These are phyloP conservation scores for Anagrus nilaparvatae DNA, from an alignment of 1,140 invertebrate genomes.

Conservation along the genomic window DNA sequence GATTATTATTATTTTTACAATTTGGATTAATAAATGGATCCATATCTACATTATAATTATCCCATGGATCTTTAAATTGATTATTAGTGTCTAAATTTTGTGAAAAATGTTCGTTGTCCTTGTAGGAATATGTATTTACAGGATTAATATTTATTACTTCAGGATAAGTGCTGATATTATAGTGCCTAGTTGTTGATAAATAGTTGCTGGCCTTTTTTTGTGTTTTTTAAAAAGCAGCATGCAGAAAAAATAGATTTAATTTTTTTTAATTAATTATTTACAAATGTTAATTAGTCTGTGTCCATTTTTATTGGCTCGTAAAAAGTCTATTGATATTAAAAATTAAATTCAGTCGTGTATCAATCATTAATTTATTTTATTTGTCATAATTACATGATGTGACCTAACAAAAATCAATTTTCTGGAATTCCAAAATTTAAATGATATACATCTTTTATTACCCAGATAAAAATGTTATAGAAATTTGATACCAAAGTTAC, in stretches of 20 bases:
- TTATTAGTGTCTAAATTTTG: conserved; percentile 25
- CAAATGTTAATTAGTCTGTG: conserved; percentile 25
- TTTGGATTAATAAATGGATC: conserved; percentile 14
- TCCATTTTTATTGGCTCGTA: too few species aligned
- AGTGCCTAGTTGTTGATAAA: conserved; percentile 39
- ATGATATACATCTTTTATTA: too few species aligned
- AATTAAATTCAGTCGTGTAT: too few species aligned
- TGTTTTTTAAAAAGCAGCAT: conserved; percentile 40
- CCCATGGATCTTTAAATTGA: conserved; percentile 51
- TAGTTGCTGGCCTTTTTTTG: conserved; percentile 37
- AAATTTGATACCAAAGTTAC: too few species aligned
- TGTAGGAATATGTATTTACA: not conserved
- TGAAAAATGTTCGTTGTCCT: not conserved
- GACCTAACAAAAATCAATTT: too few species aligned
- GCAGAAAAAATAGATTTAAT: conserved; percentile 36
- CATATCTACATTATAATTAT: conserved; percentile 32
- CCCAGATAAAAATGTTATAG: too few species aligned
- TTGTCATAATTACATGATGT: too few species aligned
- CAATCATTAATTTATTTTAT: too few species aligned
- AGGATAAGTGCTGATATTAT: conserved; percentile 21
- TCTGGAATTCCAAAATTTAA: too few species aligned
- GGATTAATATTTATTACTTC: not conserved
- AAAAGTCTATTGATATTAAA: too few species aligned
- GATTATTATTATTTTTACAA: conserved; percentile 2
- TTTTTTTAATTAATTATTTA: conserved; percentile 33